Base-by-base conservation (phyloP, 37 sponge, comb jelly and placozoan genomes). In the Hexactinellida sp. region DNA sequence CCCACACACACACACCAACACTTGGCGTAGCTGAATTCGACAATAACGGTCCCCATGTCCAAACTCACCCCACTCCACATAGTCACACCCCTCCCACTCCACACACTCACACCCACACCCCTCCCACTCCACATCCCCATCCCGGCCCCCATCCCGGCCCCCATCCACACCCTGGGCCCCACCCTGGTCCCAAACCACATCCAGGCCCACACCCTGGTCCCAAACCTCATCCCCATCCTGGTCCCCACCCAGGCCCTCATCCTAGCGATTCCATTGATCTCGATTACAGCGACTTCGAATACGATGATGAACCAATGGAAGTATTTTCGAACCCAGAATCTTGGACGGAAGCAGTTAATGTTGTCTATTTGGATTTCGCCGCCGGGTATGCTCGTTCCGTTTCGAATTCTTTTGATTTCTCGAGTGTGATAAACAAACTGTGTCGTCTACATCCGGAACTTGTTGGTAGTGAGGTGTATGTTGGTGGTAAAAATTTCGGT, bases 281-380 rank as follows among this genome's bases (percentile, higher is more conserved):
- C 47, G 47, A 41, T 16, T 41, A 5, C 13, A 16, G 5, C 13
- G 47, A 41, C 10, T 41, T 41, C 10, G 47, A 41, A 41, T 5
- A 41, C 13, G 76, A 21, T 3, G 21, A 63, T 63, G 76, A 63
- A 63, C 30, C 25, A 28, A n/a, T 63, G 21, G 30, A 10, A 23
- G 3, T 63, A 21, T 7, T 32, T 63, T 32, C 76, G 28, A 63
- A 63, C 34, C 76, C 76, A 21, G 21, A 25, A 25, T 63, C 76
- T 10, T 63, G 76, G 76, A 63, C 25, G 3, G 76, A 63, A 63
- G 3, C 5, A 3, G 76, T 23, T 7, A 10, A 63, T 63, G 34
- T 63, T 10, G 76, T 63, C 76, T 63, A 63, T n/a, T 28, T 63
- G 3, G 76, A 63, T 63, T 63, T 63, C 76, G 76, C 76, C 13